These are phyloP conservation scores for Gephyroberyx darwinii DNA, from an alignment of 2,797 vertebrate genomes.

Conservation along the genomic window DNA sequence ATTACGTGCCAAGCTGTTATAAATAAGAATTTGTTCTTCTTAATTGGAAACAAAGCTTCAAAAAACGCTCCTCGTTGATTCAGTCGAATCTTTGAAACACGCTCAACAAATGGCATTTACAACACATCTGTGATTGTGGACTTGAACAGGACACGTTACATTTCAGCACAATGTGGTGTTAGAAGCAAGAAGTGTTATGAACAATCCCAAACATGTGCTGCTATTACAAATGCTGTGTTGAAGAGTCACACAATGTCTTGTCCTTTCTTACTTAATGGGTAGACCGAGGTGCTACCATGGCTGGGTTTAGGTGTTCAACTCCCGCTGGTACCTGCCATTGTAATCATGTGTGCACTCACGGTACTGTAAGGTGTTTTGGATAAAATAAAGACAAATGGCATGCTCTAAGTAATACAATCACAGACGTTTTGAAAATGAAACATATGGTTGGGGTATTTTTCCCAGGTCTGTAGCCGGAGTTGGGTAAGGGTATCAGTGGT, in stretches of 20 bases:
- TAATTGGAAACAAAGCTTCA: neutral
- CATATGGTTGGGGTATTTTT: neutral
- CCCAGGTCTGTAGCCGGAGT: slow-evolving; percentile 9
- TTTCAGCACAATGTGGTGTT: too few species aligned
- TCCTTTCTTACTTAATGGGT: too few species aligned
- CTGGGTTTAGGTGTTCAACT: too few species aligned
- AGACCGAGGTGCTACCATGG: too few species aligned
- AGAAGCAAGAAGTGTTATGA: too few species aligned
- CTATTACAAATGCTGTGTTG: too few species aligned
- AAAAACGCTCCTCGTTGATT: neutral
- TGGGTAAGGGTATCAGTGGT: neutral
- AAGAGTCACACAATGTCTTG: too few species aligned
- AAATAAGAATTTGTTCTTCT: neutral
- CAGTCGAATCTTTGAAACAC: neutral
- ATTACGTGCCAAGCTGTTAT: too few species aligned
- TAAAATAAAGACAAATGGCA: neutral
- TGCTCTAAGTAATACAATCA: neutral
- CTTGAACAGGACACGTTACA: too few species aligned
- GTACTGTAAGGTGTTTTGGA: neutral
- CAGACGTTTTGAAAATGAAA: slow-evolving; percentile 23
- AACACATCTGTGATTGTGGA: slow-evolving; percentile 8
- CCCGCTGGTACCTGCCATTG: too few species aligned
- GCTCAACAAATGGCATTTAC: neutral
- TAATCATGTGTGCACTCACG: too few species aligned
- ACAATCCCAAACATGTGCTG: too few species aligned